Conservation (phyloP, 1,140 invertebrate genomes). For the Drosophila subobscura region DNA sequence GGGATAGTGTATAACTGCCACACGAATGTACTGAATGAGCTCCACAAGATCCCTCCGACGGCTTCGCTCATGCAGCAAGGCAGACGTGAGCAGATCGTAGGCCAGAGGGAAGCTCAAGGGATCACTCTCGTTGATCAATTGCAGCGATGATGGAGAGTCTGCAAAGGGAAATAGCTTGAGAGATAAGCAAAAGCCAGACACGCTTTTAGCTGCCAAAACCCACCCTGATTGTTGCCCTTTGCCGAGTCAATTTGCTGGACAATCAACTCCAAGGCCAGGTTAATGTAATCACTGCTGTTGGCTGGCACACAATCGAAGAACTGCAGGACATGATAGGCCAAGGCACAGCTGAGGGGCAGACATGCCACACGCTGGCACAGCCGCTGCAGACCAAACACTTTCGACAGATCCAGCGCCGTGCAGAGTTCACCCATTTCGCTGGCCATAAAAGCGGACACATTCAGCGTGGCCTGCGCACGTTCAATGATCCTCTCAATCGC, state of each 20-base stretch:
- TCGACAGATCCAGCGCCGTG: slow-evolving; percentile 48
- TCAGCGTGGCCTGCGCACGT: slow-evolving; percentile 58
- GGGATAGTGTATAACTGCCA: slow-evolving; percentile 59
- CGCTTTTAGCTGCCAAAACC: background rate
- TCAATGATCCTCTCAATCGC: slow-evolving; percentile 68
- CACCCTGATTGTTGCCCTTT: slow-evolving; percentile 50
- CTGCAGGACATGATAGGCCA: slow-evolving; percentile 65
- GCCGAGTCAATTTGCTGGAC: slow-evolving; percentile 66
- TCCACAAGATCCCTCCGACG: slow-evolving; percentile 57
- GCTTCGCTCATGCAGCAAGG: slow-evolving; percentile 37
- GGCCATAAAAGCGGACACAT: slow-evolving; percentile 63
- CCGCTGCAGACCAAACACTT: slow-evolving; percentile 57
- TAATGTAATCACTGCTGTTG: slow-evolving; percentile 65
- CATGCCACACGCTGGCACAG: slow-evolving; percentile 67
- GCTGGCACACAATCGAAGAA: slow-evolving; percentile 56
- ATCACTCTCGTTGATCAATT: slow-evolving; percentile 59
- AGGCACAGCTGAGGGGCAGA: slow-evolving; percentile 66
- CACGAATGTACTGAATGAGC: slow-evolving; percentile 64
- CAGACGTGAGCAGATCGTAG: slow-evolving; percentile 65
- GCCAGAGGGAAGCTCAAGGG: slow-evolving; percentile 70
- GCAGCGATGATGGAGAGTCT: slow-evolving; percentile 48
- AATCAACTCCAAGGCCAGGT: slow-evolving; percentile 68
- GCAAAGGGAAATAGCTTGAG: too few species aligned
- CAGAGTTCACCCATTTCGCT: slow-evolving; percentile 66
- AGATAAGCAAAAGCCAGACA: background rate